Evolutionary conservation across 2,888 invertebrate species (phyloP), one percentile per base, ranked within the genome.

Genomic region (Clepsis dumicolana): DNA sequence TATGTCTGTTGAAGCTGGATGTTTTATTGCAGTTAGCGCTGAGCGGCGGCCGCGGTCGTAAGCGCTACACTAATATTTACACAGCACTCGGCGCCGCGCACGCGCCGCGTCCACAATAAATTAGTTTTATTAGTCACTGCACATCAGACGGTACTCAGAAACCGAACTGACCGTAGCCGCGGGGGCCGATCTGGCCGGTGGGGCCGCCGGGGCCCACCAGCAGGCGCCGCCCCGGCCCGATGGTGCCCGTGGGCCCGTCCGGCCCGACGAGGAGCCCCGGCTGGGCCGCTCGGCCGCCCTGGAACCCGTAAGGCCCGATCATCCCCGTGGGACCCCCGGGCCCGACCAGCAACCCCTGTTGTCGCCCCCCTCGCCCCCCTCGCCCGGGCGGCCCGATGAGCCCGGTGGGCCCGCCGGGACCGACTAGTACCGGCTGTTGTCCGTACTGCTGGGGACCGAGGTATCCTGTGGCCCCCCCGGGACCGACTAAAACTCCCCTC

Each of bases 151-250:
- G 44, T 61, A 74, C 60, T 85, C 77, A 94, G 85, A 80, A 85
- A 83, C 94, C 94, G 63, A 93, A 94, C 72, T 73, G 73, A 59
- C 71, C 79, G 32, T 78, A 86, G 70, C 79, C 75, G 53, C 80
- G 80, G 0, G 90, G 88, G 3, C 93, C 88, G 65, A 89, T 84
- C 12, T 75, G 76, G 2, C 90, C 91, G 0, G 87, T 87, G 24
- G 91, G 91, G 1, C 92, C 92, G 0, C 93, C 94, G 0, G 94
- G 94, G 1, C 94, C 95, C 4, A 91, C 91, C 16, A 94, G 77
- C n/a, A 95, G 78, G 18, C 70, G 59, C 85, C 94, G 77, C 10
- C 77, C 77, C 57, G 79, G 76, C 29, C 76, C 82, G 64, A 79
- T 81, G 35, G 84, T 79, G 38, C 92, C 93, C 0, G 90, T 88